Conservation (phyloP, 2,888 invertebrate genomes). For the Timema cristinae region DNA sequence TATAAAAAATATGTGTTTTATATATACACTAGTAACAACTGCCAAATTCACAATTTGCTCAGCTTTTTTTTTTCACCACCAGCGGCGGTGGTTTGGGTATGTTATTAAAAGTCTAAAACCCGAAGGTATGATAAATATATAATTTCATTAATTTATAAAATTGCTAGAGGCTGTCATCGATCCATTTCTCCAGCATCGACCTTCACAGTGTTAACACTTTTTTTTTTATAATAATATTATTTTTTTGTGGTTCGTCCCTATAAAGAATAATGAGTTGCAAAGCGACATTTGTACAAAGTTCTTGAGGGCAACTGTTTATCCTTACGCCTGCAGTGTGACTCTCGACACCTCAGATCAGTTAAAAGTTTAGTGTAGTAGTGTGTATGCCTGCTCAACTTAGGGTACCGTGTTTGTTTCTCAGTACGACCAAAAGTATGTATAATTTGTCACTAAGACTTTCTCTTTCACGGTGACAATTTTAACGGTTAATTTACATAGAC, state of each 20-base stretch:
- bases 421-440: no score
- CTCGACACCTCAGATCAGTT: no score
- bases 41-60: conserved; percentile 29
- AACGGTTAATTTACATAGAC: no score
- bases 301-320: no score
- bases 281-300: neutral
- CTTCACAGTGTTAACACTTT: conserved; percentile 17
- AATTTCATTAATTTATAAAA: conserved; percentile 30
- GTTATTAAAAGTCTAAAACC: conserved; percentile 28
- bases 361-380: no score
- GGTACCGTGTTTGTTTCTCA: no score
- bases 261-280: neutral
- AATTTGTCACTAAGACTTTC: no score
- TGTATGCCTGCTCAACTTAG: no score
- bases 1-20: conserved; percentile 14
- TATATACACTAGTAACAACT: conserved; percentile 21
- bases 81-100: conserved; percentile 24
- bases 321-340: no score
- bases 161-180: conserved; percentile 26
- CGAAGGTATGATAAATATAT: conserved; percentile 28
- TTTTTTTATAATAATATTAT: conserved; percentile 11
- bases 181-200: conserved; percentile 24
- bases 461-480: no score
- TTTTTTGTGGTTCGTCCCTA: neutral
- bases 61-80: conserved; percentile 23